Percentiles rank a stretch among this genome's conserved stretches.
phyloP scores from a whole-genome alignment of 2,113 vertebrate genomes.

The Onychorhynchus coronatus region DNA sequence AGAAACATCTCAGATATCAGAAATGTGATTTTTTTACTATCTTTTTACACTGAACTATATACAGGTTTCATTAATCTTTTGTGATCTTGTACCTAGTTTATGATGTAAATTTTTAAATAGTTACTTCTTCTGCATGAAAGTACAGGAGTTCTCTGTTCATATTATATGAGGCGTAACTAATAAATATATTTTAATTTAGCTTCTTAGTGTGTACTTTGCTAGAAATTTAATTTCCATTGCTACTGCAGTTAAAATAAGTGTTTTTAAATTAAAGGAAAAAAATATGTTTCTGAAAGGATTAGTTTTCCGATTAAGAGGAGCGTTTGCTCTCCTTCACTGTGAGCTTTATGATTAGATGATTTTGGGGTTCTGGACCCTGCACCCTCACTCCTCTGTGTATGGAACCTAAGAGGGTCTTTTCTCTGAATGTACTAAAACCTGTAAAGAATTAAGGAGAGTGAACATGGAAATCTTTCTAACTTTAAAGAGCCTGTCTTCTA shows the following conservation, averaged over 20 bases:
- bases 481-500: background rate
- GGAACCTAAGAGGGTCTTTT: background rate
- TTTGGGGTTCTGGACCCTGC: background rate
- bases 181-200: background rate
- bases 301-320: background rate
- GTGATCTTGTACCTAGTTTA: background rate
- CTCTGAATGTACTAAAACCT: background rate
- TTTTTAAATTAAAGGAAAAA: background rate
- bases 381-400: background rate
- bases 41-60: background rate
- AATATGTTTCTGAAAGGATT: background rate
- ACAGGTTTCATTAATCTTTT: background rate
- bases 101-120: background rate
- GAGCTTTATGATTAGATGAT: background rate
- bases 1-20: background rate
- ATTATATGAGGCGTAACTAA: background rate
- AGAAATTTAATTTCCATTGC: background rate
- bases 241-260: background rate
- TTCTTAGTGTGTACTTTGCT: background rate
- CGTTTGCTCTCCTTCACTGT: background rate
- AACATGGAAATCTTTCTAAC: background rate
- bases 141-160: background rate
- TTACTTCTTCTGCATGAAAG: background rate
- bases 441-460: background rate
- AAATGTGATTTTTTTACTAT: background rate